These are phyloP conservation scores for Lasiommata megera DNA, from an alignment of 2,888 invertebrate species.

Conservation along the genomic window DNA sequence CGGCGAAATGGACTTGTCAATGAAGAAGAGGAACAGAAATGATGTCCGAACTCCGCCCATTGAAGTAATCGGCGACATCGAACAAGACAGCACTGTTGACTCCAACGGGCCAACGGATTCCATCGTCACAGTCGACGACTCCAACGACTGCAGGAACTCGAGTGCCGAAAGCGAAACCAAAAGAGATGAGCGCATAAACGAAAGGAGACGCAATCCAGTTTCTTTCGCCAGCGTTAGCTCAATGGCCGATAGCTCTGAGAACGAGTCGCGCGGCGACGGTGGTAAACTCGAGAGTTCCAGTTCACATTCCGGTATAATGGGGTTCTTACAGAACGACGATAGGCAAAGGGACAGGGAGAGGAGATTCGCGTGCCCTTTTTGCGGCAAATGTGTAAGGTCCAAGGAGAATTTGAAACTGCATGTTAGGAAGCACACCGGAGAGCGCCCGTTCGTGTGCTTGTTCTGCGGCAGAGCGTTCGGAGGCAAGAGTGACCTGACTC, in stretches of 20 bases:
- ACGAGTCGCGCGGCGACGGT: constrained; percentile 68
- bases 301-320: constrained; percentile 80
- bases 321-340: constrained; percentile 83
- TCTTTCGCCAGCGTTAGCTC: constrained; percentile 79
- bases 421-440: constrained; percentile 92
- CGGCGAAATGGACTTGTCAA: constrained; percentile 81
- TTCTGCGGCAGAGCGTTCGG: constrained; percentile 95
- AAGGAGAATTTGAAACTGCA: constrained; percentile 94
- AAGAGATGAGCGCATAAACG: constrained; percentile 53
- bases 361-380: constrained; percentile 93
- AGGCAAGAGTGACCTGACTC: constrained; percentile 92
- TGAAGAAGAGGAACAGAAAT: constrained; percentile 69
- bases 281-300: constrained; percentile 78
- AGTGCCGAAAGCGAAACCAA: constrained; percentile 66
- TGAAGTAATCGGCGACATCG: constrained; percentile 76
- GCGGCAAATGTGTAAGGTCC: constrained; percentile 93
- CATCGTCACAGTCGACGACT: constrained; percentile 69
- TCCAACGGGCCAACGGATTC: constrained; percentile 81
- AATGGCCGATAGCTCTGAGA: constrained; percentile 77
- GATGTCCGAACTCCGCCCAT: constrained; percentile 71
- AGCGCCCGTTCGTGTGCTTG: constrained; percentile 94
- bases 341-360: constrained; percentile 84
- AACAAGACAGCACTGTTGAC: constrained; percentile 88
- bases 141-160: constrained; percentile 69
- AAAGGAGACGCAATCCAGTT: constrained; percentile 63